A percentile compares a stretch with the other conserved stretches of the same genome.
Conservation (phyloP, 2,797 vertebrate genomes). For the Stomatorhinus walkeri region DNA sequence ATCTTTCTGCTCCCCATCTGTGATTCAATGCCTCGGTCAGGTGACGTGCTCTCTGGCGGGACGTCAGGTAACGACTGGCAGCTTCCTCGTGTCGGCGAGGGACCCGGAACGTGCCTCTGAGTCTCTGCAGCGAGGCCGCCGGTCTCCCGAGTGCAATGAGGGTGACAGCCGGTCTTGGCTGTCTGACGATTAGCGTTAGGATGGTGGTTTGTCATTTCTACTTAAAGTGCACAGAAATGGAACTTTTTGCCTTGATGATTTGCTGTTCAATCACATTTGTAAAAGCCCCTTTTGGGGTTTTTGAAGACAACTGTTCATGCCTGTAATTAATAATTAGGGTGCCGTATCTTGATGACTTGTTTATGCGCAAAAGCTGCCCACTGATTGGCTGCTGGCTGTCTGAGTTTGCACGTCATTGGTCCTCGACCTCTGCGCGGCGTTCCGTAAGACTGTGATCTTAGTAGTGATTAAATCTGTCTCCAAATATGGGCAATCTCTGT, state of each 20-base stretch:
- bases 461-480: constrained; percentile 37
- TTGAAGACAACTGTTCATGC: neutral
- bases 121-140: neutral
- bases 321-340: neutral
- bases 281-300: neutral
- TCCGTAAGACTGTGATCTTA: constrained; percentile 50
- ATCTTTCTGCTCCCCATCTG: neutral
- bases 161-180: neutral
- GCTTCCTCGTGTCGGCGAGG: neutral
- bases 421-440: constrained; percentile 7
- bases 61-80: neutral
- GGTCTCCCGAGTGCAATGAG: neutral
- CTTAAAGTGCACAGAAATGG: neutral
- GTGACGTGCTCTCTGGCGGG: neutral
- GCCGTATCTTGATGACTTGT: constrained; percentile 7
- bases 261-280: neutral
- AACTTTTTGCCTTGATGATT: neutral
- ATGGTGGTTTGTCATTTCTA: neutral
- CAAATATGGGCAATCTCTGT: constrained; percentile 47
- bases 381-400: neutral
- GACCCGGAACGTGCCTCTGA: neutral
- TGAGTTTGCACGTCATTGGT: constrained; percentile 2
- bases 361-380: neutral
- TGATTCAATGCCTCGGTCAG: neutral
- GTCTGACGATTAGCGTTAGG: neutral